A percentile compares a stretch with the other conserved stretches of the same genome.
Evolutionary conservation across 2,888 invertebrate genomes (phyloP).

Genomic region (Cremastinae sp.): DNA sequence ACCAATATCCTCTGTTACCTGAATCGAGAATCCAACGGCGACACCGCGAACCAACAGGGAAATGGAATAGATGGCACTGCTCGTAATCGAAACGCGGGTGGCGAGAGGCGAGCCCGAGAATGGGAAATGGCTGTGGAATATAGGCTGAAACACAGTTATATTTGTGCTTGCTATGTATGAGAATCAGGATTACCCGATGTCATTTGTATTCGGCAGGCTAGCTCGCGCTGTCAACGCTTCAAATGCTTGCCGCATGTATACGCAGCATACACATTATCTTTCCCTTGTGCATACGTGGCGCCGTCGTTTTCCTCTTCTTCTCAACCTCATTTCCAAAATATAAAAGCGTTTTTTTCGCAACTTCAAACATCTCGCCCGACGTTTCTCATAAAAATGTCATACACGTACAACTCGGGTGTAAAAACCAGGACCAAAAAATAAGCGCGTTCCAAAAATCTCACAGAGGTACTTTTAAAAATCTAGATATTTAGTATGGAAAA

Average conservation of each 20-base stretch:
- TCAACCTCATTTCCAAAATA: conserved; percentile 11
- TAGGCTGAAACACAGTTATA: conserved; percentile 74
- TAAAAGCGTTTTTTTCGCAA: no score
- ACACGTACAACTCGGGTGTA: no score
- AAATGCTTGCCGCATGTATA: conserved; percentile 40
- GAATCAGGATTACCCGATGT: conserved; percentile 78
- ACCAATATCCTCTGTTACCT: conserved; percentile 35
- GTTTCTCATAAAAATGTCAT: no score
- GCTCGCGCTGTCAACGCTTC: conserved; percentile 77
- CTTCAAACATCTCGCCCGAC: no score
- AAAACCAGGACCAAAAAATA: no score
- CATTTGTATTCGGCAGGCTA: conserved; percentile 78
- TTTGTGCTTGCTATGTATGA: conserved; percentile 70
- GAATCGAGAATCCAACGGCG: conserved; percentile 45
- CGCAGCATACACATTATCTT: not conserved
- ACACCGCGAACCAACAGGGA: conserved; percentile 60
- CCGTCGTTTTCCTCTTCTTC: not conserved
- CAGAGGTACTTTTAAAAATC: no score
- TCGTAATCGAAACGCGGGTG: conserved; percentile 62
- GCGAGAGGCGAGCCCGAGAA: conserved; percentile 64
- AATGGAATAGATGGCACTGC: conserved; percentile 57
- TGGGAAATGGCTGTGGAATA: conserved; percentile 72
- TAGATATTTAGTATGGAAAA: no score
- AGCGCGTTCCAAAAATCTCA: no score
- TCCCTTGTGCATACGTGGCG: conserved; percentile 26